Conservation (phyloP, 2,888 invertebrate species). For the Nudaria mundana region DNA sequence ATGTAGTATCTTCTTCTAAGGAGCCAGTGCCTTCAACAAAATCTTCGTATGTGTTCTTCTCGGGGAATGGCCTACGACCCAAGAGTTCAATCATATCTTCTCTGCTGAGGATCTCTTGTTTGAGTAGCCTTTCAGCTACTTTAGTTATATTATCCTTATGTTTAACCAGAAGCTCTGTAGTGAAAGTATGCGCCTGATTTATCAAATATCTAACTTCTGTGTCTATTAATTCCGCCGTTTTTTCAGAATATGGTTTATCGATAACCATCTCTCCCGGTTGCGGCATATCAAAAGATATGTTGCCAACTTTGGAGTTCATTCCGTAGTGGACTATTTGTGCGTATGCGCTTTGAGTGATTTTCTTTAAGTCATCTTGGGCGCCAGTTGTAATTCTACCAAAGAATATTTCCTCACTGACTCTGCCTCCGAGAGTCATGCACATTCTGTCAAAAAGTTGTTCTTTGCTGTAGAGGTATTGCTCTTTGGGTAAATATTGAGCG, state of each 20-base stretch:
- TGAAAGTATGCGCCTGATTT: conserved; percentile 87
- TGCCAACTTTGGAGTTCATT: conserved; percentile 98
- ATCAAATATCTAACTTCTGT: conserved; percentile 87
- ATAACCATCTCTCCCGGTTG: conserved; percentile 95
- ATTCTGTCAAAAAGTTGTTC: conserved; percentile 98
- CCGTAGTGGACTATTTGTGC: conserved; percentile 98
- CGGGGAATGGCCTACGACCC: conserved; percentile 96
- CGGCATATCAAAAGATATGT: conserved; percentile 97
- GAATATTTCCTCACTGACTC: conserved; percentile 98
- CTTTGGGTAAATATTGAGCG: conserved; percentile 99
- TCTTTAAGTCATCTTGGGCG: conserved; percentile 98
- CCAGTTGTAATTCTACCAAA: conserved; percentile 98
- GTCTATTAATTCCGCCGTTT: conserved; percentile 97
- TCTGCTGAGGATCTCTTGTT: conserved; percentile 96
- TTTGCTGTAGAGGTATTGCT: conserved; percentile 97
- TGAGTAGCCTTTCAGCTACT: conserved; percentile 92
- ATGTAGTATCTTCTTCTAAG: conserved; percentile 96
- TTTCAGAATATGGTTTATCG: conserved; percentile 98
- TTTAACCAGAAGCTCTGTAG: conserved; percentile 87
- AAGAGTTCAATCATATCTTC: conserved; percentile 99
- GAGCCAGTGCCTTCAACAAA: conserved; percentile 99
- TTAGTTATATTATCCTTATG: conserved; percentile 94
- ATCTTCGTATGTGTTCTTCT: conserved; percentile 99
- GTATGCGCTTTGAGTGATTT: conserved; percentile 99
- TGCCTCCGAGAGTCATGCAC: conserved; percentile 99